A percentile compares a stretch with the other conserved stretches of the same genome.
Conservation (phyloP, 2,888 invertebrate genomes). For the Himalopsyche anomala region DNA sequence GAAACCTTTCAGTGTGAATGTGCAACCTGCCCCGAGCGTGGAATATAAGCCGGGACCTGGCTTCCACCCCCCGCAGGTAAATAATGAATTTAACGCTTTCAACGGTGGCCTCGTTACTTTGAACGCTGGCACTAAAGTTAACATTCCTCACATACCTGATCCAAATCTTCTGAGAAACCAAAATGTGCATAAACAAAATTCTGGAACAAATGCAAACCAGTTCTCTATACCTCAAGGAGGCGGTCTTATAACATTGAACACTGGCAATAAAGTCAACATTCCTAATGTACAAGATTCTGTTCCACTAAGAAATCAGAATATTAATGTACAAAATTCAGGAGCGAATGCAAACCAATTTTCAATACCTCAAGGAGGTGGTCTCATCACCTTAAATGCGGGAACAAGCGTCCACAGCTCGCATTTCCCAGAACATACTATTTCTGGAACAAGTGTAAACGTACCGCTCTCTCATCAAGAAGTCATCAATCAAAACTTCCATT, state of each 20-base stretch:
- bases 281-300: not conserved
- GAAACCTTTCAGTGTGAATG: constrained; percentile 72
- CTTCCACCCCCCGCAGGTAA: constrained; percentile 53
- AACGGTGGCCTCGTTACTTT: constrained; percentile 64
- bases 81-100: constrained; percentile 61
- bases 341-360: constrained; percentile 55
- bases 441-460: constrained; percentile 60
- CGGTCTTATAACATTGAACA: constrained; percentile 64
- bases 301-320: constrained; percentile 49
- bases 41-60: constrained; percentile 55
- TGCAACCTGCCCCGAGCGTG: constrained; percentile 68
- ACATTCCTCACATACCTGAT: constrained; percentile 56
- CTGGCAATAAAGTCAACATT: constrained; percentile 60
- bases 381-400: constrained; percentile 64
- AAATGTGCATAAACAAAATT: constrained; percentile 48
- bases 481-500: constrained; percentile 42
- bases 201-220: constrained; percentile 52
- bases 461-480: constrained; percentile 53
- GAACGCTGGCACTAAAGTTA: constrained; percentile 64
- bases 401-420: constrained; percentile 62
- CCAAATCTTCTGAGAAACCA: constrained; percentile 42
- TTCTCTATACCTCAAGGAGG: constrained; percentile 63
- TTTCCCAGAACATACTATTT: constrained; percentile 63
- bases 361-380: constrained; percentile 63
- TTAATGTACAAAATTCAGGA: constrained; percentile 46